Percentiles rank a stretch among this genome's conserved stretches.
phyloP scores from a whole-genome alignment of 2,113 vertebrate genomes.

The Symphodus melops region DNA sequence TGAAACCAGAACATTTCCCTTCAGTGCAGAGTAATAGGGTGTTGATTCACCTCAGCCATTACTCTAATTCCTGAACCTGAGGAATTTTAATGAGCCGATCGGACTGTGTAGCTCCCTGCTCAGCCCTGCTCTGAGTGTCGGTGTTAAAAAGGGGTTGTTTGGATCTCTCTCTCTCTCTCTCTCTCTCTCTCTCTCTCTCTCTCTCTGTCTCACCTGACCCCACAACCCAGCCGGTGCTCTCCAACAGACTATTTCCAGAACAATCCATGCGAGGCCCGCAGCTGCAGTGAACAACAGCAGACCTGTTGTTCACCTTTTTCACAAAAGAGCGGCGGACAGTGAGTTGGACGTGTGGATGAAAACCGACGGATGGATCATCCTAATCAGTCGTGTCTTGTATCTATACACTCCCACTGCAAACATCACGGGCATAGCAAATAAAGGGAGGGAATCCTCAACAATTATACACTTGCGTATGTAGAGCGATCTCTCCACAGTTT shows the following conservation, averaged over 20 bases:
- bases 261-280: conserved; percentile 66
- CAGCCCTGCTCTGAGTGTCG: conserved; percentile 27
- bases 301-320: conserved; percentile 62
- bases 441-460: not conserved
- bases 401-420: conserved; percentile 33
- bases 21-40: conserved; percentile 10
- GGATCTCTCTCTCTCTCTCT: conserved; percentile 27
- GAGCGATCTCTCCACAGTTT: not conserved
- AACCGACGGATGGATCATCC: conserved; percentile 36
- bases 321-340: conserved; percentile 65
- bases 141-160: conserved; percentile 48
- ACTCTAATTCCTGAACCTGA: conserved; percentile 43
- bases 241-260: conserved; percentile 75
- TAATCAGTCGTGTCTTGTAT: conserved; percentile 32
- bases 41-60: conserved; percentile 52
- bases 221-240: conserved; percentile 52
- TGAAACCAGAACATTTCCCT: not conserved
- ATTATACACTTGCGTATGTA: conserved; percentile 4
- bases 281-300: conserved; percentile 63
- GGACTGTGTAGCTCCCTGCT: conserved; percentile 44
- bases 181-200: conserved; percentile 18
- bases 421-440: not conserved
- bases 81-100: conserved; percentile 66
- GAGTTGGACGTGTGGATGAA: conserved; percentile 33
- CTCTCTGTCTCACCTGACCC: conserved; percentile 65